These are phyloP conservation scores for Charaxes varanes DNA, from an alignment of 1,140 invertebrate species.

Conservation along the genomic window DNA sequence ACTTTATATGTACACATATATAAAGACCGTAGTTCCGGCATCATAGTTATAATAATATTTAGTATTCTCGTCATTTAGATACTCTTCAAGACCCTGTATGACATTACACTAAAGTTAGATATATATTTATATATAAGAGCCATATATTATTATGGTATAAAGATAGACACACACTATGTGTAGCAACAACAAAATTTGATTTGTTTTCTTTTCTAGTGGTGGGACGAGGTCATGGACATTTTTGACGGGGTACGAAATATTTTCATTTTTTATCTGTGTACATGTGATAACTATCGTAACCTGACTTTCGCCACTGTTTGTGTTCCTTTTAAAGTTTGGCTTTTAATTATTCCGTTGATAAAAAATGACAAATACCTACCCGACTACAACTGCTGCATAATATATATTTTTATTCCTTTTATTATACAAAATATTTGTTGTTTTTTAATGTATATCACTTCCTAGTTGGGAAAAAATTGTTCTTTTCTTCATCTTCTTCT, in stretches of 20 bases:
- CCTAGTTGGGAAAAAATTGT: no score
- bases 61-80: no score
- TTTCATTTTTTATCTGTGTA: constrained; percentile 49
- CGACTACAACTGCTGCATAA: background rate
- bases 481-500: no score
- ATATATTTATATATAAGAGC: no score
- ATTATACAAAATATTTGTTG: no score
- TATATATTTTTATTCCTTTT: no score
- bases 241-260: constrained; percentile 89
- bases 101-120: no score
- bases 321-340: constrained; percentile 6
- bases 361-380: constrained; percentile 2
- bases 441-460: no score
- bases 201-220: constrained; percentile 89
- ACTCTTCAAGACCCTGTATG: no score
- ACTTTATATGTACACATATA: no score
- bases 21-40: no score
- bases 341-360: constrained; percentile 9
- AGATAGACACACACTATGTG: constrained; percentile 12
- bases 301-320: constrained; percentile 7
- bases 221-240: constrained; percentile 94
- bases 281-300: constrained; percentile 33
- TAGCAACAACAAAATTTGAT: constrained; percentile 46
- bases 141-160: constrained; percentile 7
- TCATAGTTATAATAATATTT: no score